phyloP scores from a whole-genome alignment of 2,888 invertebrate genomes.

The Coelinius sp. region DNA sequence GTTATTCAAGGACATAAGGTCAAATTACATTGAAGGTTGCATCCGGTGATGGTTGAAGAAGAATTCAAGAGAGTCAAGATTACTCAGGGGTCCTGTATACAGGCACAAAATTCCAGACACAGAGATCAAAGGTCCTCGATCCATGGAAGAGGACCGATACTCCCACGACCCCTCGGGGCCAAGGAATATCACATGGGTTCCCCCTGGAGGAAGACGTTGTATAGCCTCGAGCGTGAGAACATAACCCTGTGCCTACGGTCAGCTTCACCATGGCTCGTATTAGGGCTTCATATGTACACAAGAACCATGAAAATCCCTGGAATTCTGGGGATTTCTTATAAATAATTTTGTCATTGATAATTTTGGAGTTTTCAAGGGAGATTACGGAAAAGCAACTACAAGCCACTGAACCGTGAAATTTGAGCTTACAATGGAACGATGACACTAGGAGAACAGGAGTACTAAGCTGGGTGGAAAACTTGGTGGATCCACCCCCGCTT shows the following conservation, averaged over 20 bases:
- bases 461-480: conserved; percentile 10
- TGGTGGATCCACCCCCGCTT: conserved; percentile 26
- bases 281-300: conserved; percentile 57
- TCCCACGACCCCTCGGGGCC: conserved; percentile 61
- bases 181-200: conserved; percentile 37
- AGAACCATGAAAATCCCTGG: no score
- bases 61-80: background rate
- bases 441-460: conserved; percentile 52
- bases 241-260: conserved; percentile 58
- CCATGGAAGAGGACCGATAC: conserved; percentile 46
- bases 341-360: conserved; percentile 7
- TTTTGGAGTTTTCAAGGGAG: no score
- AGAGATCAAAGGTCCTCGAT: conserved; percentile 60
- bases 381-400: background rate
- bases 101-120: conserved; percentile 55
- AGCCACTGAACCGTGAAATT: conserved; percentile 43
- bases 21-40: conserved; percentile 2
- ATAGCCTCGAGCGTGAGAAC: conserved; percentile 58
- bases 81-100: conserved; percentile 26
- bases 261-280: conserved; percentile 58
- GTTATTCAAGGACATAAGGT: background rate
- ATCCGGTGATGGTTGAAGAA: conserved; percentile 26
- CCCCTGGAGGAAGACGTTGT: conserved; percentile 22
- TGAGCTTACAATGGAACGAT: conserved; percentile 49
- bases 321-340: no score